Percentiles rank a stretch among this genome's conserved stretches.
Evolutionary conservation across 30 jellyfish, hydroid and myxozoan genomes (phyloP).

Genomic region (Sanderia malayensis): DNA sequence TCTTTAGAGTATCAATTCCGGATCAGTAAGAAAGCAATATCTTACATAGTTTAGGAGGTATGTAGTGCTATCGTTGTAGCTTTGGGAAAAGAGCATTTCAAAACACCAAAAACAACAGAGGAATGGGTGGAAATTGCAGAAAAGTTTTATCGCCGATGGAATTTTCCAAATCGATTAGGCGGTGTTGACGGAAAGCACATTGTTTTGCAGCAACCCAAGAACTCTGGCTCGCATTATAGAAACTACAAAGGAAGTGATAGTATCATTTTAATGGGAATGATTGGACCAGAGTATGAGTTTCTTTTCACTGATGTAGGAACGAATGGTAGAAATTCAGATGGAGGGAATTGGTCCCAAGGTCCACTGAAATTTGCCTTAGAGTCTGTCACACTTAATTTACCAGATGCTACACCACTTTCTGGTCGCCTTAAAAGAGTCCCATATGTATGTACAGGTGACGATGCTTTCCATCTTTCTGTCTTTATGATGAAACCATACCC

Average conservation of each 20-base stretch:
- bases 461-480: neutral
- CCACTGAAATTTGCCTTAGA: neutral
- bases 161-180: neutral
- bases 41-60: neutral
- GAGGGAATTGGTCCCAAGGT: neutral
- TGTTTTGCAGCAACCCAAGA: neutral
- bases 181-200: conserved; percentile 2
- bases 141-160: conserved; percentile 1
- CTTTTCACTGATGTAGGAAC: neutral
- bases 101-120: neutral
- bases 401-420: neutral
- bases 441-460: neutral
- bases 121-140: neutral
- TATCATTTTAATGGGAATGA: neutral
- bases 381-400: neutral
- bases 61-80: neutral
- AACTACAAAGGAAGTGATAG: neutral
- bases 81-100: neutral
- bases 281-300: neutral
- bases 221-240: neutral
- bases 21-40: neutral
- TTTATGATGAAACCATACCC: too few species aligned
- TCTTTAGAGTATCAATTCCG: neutral
- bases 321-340: neutral
- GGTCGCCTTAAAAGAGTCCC: neutral